Evolutionary conservation across 2,888 invertebrate species (phyloP).

Genomic region (Adelognathus sp.): DNA sequence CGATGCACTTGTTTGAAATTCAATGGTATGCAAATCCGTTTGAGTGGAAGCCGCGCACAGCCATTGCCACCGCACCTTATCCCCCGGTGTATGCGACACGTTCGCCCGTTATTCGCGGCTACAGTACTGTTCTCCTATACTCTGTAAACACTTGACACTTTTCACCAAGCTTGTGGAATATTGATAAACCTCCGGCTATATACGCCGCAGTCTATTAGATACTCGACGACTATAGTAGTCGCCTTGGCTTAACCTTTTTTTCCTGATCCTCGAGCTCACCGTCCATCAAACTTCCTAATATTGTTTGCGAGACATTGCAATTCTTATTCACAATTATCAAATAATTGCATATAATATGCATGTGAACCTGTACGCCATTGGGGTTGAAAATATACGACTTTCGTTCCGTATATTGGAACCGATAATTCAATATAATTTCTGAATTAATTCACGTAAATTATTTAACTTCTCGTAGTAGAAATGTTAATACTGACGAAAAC

Average conservation of each 20-base stretch:
- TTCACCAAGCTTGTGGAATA: conserved; percentile 78
- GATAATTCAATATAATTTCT: too few relatives aligned
- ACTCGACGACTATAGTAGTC: conserved; percentile 38
- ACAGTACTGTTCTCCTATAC: conserved; percentile 50
- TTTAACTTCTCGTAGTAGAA: too few relatives aligned
- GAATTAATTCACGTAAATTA: too few relatives aligned
- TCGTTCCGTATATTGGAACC: too few relatives aligned
- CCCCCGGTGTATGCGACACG: conserved; percentile 32
- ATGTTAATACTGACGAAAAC: too few relatives aligned
- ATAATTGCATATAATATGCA: too few relatives aligned
- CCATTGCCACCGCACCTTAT: conserved; percentile 12
- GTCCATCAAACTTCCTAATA: not conserved
- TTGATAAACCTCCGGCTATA: conserved; percentile 70
- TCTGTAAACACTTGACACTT: conserved; percentile 76
- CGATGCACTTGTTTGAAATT: conserved; percentile 75
- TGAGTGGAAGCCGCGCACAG: conserved; percentile 33
- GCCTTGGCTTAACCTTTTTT: not conserved
- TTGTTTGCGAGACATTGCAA: too few relatives aligned
- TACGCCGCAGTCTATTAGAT: conserved; percentile 24
- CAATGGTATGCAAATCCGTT: conserved; percentile 79
- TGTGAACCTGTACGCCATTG: too few relatives aligned
- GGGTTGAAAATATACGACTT: too few relatives aligned
- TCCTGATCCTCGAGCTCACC: conserved; percentile 26
- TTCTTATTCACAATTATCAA: too few relatives aligned
- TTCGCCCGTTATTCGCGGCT: conserved; percentile 66